Evolutionary conservation across 2,888 invertebrate genomes (phyloP).

Genomic region (Dysmachus trigonus): DNA sequence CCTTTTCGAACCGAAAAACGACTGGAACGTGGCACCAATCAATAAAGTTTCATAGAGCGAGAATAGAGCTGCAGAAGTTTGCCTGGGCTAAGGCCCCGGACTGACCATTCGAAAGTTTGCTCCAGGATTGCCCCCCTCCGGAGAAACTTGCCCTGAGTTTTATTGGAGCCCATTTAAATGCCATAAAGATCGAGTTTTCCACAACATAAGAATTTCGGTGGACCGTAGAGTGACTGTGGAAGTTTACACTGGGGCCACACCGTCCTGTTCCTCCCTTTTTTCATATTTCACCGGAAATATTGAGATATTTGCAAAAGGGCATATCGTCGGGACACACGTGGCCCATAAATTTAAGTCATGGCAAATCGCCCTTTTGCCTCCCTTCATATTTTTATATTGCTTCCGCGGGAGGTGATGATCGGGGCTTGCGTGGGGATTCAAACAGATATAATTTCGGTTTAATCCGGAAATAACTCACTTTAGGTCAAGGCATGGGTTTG

Average conservation of each 20-base stretch:
- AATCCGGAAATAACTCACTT: background rate
- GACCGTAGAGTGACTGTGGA: background rate
- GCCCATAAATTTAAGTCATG: background rate
- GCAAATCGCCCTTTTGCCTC: background rate
- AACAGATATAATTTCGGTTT: background rate
- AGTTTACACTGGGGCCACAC: background rate
- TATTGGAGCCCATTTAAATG: conserved; percentile 7
- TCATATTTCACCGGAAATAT: background rate
- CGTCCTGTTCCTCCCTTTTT: background rate
- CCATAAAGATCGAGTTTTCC: background rate
- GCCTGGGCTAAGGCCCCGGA: background rate
- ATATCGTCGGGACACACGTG: background rate
- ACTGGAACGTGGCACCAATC: background rate
- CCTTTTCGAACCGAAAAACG: background rate
- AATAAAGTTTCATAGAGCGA: background rate
- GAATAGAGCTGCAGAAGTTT: background rate
- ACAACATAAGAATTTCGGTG: conserved; percentile 1
- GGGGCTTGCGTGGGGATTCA: background rate
- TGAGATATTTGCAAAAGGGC: background rate
- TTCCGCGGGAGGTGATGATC: background rate
- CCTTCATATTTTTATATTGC: background rate
- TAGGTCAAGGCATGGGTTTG: background rate
- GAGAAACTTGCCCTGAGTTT: background rate
- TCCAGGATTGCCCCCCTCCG: background rate
- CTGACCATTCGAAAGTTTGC: background rate